Evolutionary conservation across 2,113 vertebrate species (phyloP).

Genomic region (Bothrops jararaca): DNA sequence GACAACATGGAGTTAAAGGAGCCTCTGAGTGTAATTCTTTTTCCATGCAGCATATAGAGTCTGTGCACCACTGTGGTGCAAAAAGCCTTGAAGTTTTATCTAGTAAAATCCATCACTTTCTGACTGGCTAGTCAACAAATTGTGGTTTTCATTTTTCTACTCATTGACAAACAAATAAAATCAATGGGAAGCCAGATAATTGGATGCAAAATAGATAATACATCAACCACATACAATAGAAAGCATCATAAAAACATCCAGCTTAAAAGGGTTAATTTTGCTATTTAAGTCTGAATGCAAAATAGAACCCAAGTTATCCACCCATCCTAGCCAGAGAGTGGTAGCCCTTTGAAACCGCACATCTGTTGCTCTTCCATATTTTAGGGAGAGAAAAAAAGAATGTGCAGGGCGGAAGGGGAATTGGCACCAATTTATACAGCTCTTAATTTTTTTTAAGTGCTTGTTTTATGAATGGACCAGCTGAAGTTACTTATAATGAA

Average conservation of each 20-base stretch:
- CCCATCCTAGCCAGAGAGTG: constrained; percentile 28
- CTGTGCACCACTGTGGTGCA: not conserved
- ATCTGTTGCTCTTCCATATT: constrained; percentile 61
- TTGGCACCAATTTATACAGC: constrained; percentile 57
- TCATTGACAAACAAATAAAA: not conserved
- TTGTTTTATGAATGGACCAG: constrained; percentile 70
- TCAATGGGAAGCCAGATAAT: not conserved
- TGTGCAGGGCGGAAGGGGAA: constrained; percentile 41
- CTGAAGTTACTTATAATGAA: constrained; percentile 72
- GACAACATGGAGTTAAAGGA: not conserved
- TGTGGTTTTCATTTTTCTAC: not conserved
- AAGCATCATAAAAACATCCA: constrained; percentile 21
- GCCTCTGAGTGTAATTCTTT: not conserved
- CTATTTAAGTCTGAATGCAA: constrained; percentile 38
- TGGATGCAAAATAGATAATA: not conserved
- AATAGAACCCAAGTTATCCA: constrained; percentile 28
- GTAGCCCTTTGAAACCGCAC: constrained; percentile 46
- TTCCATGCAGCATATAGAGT: not conserved
- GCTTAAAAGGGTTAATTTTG: constrained; percentile 32
- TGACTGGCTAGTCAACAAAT: not conserved
- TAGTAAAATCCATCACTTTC: not conserved
- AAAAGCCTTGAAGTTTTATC: not conserved
- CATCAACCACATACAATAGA: constrained; percentile 24
- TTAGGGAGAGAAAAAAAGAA: constrained; percentile 33
- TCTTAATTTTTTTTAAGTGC: constrained; percentile 31